Conservation (phyloP, 2,113 vertebrate species). For the Myotis lucifugus region DNA sequence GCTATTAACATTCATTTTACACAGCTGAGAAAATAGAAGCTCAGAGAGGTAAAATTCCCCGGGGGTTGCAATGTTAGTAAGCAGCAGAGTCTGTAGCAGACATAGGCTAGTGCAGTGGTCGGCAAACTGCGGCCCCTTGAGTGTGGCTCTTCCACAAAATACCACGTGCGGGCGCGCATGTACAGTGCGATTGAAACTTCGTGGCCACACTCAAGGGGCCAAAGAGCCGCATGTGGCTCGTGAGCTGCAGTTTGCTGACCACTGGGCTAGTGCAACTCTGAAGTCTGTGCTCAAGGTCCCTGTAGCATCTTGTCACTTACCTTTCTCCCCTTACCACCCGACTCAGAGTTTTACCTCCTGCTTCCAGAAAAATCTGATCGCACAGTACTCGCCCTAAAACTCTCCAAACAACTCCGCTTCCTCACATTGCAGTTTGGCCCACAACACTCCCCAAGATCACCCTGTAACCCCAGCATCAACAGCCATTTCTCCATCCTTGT, state of each 20-base stretch:
- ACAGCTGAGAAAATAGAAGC: background rate
- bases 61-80: background rate
- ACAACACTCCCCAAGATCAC: background rate
- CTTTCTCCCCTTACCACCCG: background rate
- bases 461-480: background rate
- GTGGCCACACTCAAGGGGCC: no score
- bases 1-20: background rate
- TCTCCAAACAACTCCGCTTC: background rate
- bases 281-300: background rate
- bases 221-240: no score
- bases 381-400: background rate
- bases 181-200: no score
- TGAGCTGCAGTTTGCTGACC: no score
- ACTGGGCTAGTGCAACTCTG: background rate
- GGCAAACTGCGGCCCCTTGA: no score
- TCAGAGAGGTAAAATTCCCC: background rate
- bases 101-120: no score
- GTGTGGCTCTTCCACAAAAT: no score
- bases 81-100: background rate
- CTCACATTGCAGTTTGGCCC: background rate
- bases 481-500: background rate
- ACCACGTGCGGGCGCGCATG: no score
- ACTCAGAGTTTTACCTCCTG: background rate
- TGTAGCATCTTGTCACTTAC: background rate
- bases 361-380: conserved; percentile 9